Percentiles rank a stretch among this genome's conserved stretches.
Evolutionary conservation across 2,113 vertebrate species (phyloP).

Genomic region (Aspiorhynchus laticeps): DNA sequence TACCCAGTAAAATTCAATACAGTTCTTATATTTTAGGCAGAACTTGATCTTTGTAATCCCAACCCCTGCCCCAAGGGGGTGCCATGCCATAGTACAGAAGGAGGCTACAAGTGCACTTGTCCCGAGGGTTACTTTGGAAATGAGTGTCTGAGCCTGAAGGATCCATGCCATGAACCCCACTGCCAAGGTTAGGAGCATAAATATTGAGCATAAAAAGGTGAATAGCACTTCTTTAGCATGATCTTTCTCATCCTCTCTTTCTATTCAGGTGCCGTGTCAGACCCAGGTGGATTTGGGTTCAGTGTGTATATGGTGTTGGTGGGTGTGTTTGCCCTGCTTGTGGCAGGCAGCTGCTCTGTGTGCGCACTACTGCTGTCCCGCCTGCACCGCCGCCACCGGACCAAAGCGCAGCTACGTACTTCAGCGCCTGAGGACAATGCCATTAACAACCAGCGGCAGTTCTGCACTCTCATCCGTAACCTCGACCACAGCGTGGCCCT

Average conservation of each 20-base stretch:
- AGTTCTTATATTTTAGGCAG: slow-evolving; percentile 56
- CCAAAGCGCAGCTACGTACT: slow-evolving; percentile 67
- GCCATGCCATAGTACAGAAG: slow-evolving; percentile 68
- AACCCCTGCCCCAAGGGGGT: slow-evolving; percentile 75
- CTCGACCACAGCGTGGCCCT: slow-evolving; percentile 67
- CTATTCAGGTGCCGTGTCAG: slow-evolving; percentile 66
- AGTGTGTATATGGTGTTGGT: slow-evolving; percentile 76
- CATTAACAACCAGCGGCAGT: slow-evolving; percentile 81
- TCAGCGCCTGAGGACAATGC: slow-evolving; percentile 60
- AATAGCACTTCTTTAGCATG: background rate
- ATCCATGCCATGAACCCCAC: slow-evolving; percentile 71
- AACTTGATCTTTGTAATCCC: slow-evolving; percentile 71
- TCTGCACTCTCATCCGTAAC: slow-evolving; percentile 79
- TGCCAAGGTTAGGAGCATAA: slow-evolving; percentile 70
- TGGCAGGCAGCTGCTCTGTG: slow-evolving; percentile 64
- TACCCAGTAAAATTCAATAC: background rate
- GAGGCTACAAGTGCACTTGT: slow-evolving; percentile 71
- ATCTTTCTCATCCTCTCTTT: slow-evolving; percentile 5
- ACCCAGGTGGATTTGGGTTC: slow-evolving; percentile 58
- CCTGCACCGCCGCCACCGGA: slow-evolving; percentile 69
- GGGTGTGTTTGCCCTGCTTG: slow-evolving; percentile 68
- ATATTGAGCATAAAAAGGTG: background rate
- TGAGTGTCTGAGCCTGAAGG: slow-evolving; percentile 71
- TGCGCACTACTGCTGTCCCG: slow-evolving; percentile 72
- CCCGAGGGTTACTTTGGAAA: slow-evolving; percentile 74